A percentile compares a stretch with the other conserved stretches of the same genome.
phyloP scores from a whole-genome alignment of 2,888 invertebrate genomes.

The Dryobota labecula region DNA sequence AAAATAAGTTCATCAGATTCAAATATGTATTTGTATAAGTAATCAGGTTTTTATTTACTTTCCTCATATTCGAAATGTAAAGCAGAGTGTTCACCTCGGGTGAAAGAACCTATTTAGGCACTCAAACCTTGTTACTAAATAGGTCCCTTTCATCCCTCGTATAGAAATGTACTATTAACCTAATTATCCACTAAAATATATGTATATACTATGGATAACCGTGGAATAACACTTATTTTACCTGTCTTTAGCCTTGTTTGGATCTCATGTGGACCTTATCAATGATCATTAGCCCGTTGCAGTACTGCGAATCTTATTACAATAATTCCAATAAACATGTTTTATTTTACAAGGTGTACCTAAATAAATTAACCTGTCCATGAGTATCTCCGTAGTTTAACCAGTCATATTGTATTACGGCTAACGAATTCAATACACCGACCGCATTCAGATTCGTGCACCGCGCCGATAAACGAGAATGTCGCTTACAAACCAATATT shows the following conservation, averaged over 20 bases:
- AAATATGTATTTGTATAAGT: no score
- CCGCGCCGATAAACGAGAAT: constrained; percentile 51
- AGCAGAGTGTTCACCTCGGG: no score
- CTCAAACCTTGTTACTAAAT: no score
- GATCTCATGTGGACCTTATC: neutral
- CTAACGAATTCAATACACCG: constrained; percentile 42
- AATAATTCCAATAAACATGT: neutral
- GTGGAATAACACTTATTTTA: neutral
- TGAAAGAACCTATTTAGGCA: no score
- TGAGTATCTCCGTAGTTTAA: neutral
- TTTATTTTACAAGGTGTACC: neutral
- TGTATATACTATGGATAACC: neutral
- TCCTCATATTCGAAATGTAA: no score
- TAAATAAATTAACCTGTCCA: neutral
- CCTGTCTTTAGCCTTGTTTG: neutral
- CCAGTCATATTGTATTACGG: constrained; percentile 15
- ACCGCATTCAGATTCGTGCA: constrained; percentile 29
- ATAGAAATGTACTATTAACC: neutral
- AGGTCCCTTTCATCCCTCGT: no score
- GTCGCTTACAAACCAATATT: constrained; percentile 57
- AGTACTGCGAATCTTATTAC: no score
- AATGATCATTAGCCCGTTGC: neutral
- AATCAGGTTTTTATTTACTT: no score
- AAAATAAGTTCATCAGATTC: no score
- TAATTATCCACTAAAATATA: neutral